Evolutionary conservation across 1,140 invertebrate genomes (phyloP).

Genomic region (Ceratoteleas bidentatus): DNA sequence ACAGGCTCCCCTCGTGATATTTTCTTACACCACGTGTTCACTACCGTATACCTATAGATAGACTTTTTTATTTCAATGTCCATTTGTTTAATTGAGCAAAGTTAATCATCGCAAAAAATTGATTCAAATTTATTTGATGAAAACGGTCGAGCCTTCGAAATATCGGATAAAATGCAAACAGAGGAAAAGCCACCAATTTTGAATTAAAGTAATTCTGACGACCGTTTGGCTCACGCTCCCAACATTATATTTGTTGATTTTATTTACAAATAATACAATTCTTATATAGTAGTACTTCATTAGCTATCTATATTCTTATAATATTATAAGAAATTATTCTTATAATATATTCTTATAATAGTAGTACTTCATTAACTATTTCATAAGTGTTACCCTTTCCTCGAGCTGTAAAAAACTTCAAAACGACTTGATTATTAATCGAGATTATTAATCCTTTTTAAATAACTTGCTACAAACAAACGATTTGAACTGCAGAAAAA

Average conservation of each 20-base stretch:
- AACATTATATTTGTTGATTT: constrained; percentile 11
- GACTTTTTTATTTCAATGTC: constrained; percentile 14
- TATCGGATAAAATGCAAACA: constrained; percentile 11
- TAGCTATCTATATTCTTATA: too few relatives aligned
- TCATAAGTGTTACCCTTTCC: too few relatives aligned
- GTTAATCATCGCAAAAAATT: neutral
- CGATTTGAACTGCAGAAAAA: too few relatives aligned
- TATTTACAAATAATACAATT: constrained; percentile 22
- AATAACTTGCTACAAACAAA: too few relatives aligned
- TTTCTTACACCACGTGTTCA: constrained; percentile 8
- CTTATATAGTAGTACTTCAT: too few relatives aligned
- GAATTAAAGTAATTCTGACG: constrained; percentile 22
- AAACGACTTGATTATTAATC: too few relatives aligned
- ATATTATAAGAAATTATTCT: too few relatives aligned
- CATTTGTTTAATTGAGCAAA: constrained; percentile 1
- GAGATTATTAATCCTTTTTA: too few relatives aligned
- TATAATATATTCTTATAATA: too few relatives aligned
- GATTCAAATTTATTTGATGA: neutral
- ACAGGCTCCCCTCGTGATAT: constrained; percentile 9
- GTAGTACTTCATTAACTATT: too few relatives aligned
- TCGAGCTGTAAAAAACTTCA: too few relatives aligned
- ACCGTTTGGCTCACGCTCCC: constrained; percentile 3
- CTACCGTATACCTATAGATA: neutral
- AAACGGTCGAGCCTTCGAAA: neutral
- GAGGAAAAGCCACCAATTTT: constrained; percentile 10